Base-by-base conservation (phyloP, 2,888 invertebrate genomes). In the Drosophila sordidula region DNA sequence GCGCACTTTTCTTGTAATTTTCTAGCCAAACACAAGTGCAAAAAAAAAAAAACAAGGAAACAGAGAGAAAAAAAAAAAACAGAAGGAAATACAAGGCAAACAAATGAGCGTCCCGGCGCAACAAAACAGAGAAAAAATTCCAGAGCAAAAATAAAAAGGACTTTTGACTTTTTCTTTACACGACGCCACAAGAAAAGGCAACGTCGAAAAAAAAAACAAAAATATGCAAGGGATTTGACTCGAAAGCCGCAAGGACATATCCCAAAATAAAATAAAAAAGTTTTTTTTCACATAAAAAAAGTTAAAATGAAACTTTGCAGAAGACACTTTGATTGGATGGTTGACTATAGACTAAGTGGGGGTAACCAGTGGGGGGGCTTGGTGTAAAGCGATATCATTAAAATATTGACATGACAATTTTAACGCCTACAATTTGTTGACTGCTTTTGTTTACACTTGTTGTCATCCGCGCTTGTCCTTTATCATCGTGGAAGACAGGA, bases 351-450 rank as follows among this genome's bases (percentile, higher is more conserved):
- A 22, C 36, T 1, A 36, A 22, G 39, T 14, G 49, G 26, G 36
- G 45, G 39, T 59, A 34, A 22, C 9, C 14, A n/a, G 11, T 18
- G 51, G 11, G 11, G 4, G 41, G 36, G 41, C 34, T 58, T 55
- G 68, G 76, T 82, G 85, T 85, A 85, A 87, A 85, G 83, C 82
- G 86, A 85, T 87, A 85, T 85, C 89, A 86, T 84, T 90, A 90
- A 80, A 87, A 82, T 91, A 91, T 91, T 91, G 91, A 91, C 91
- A 91, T 90, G 88, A 89, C 89, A 88, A 91, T 91, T 91, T 91
- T 90, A 86, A 90, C 91, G 91, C 91, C 91, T 91, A 84, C 89
- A 87, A 89, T 89, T 83, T 89, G 89, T 87, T 70, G 70, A 64
- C 68, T 68, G 67, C 78, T 45, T 69, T 72, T 85, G 70, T 71